Evolutionary conservation across 2,113 vertebrate genomes (phyloP), one percentile per base, ranked within the genome.

Genomic region (Podarcis raffonei): DNA sequence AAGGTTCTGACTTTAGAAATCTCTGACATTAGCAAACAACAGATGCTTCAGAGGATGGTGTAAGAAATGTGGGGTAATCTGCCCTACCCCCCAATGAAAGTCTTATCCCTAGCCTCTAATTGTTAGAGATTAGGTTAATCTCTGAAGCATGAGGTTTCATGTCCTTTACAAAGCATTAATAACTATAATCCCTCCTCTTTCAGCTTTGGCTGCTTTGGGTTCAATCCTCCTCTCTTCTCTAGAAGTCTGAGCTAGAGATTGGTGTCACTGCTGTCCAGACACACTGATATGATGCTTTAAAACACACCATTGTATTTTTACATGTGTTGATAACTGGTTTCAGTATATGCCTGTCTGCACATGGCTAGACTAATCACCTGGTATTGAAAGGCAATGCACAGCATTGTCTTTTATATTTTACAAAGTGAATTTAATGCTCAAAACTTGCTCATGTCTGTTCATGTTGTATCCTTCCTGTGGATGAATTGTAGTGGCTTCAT

Each of bases 141-240:
- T 77, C 74, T 71, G 27, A 90, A 71, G 77, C 42, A 87, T 79
- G 72, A 83, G 76, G 48, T 85, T 89, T 89, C 75, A 85, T 89
- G 69, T 74, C 88, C 66, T 62, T 85, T 89, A 62, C 83, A 81
- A 89, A 84, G 32, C 82, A 89, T 89, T 84, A 84, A 84, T 83
- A 57, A 84, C 75, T 84, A 66, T 84, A 78, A 84, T 37, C 83
- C 57, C 48, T 75, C 30, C 69, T 81, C 72, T 79, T 80, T 65
- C 83, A 89, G 77, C 57, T 89, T 89, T 48, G 39, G 5, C 75
- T 77, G 62, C 72, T 76, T 84, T 84, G 32, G 16, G 27, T 39
- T 81, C 83, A 85, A 66, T 85, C 86, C 78, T 65, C 68, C 53
- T 79, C 75, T 72, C 76, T 89, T 27, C 35, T 85, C 12, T 48